These are phyloP conservation scores for Azemiops feae DNA, from an alignment of 2,113 vertebrate genomes.

Conservation along the genomic window DNA sequence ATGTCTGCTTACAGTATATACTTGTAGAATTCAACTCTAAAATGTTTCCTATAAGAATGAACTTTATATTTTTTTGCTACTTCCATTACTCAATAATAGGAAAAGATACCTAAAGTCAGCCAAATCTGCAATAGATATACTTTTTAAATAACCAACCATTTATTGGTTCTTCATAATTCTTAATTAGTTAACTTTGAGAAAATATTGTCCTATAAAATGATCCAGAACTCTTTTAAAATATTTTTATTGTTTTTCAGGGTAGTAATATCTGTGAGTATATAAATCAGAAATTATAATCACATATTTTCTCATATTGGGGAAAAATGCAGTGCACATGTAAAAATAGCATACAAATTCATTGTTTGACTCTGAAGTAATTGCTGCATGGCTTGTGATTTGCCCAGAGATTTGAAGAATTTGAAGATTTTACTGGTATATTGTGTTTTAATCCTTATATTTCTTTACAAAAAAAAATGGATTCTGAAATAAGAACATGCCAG, in stretches of 20 bases:
- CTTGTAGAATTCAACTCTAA: neutral
- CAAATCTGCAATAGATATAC: neutral
- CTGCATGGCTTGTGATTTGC: neutral
- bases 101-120: neutral
- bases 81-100: neutral
- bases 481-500: neutral
- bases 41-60: neutral
- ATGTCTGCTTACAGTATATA: neutral
- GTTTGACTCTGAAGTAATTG: neutral
- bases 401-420: neutral
- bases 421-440: neutral
- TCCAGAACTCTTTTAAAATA: neutral
- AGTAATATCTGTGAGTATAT: neutral
- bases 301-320: neutral
- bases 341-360: neutral
- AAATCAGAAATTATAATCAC: neutral
- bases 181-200: neutral
- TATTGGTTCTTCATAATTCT: neutral
- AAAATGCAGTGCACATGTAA: neutral
- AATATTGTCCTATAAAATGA: neutral
- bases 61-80: neutral
- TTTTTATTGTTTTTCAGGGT: neutral
- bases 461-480: constrained; percentile 15
- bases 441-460: neutral
- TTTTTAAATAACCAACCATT: neutral